Conservation (phyloP, 2,888 invertebrate species). For the Microplitis deprimator region DNA sequence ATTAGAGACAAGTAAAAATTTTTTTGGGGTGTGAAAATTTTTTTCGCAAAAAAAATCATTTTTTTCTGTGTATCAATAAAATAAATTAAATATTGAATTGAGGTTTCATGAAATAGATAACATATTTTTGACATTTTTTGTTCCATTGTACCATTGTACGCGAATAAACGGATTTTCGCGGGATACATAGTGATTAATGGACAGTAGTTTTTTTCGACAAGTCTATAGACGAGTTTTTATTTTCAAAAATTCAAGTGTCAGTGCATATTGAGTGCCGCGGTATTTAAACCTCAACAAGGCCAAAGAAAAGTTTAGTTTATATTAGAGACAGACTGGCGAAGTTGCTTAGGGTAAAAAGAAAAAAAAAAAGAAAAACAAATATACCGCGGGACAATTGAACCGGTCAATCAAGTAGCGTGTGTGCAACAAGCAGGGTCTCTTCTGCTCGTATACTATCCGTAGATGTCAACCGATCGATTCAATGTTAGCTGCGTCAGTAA, state of each 20-base stretch:
- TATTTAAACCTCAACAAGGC: no score
- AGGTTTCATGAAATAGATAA: neutral
- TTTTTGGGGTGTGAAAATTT: no score
- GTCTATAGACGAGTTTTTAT: no score
- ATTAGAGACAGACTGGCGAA: conserved; percentile 18
- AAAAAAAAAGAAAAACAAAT: conserved; percentile 45
- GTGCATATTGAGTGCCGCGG: no score
- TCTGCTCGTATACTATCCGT: conserved; percentile 4
- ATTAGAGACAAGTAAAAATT: no score
- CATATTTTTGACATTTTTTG: neutral
- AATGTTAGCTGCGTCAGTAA: conserved; percentile 42
- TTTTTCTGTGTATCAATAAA: no score
- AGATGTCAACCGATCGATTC: conserved; percentile 32
- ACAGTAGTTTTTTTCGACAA: neutral
- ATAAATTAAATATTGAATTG: neutral
- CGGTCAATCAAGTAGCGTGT: conserved; percentile 51
- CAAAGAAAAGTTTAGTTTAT: neutral
- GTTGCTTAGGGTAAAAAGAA: neutral
- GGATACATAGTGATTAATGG: neutral
- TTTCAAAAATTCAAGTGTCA: no score
- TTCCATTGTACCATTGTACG: neutral
- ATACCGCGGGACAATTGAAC: conserved; percentile 48
- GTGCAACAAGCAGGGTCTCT: conserved; percentile 49
- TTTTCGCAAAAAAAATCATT: no score
- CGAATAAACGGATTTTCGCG: neutral